Conservation (phyloP, 2,888 invertebrate species). For the Piscicola geometra region DNA sequence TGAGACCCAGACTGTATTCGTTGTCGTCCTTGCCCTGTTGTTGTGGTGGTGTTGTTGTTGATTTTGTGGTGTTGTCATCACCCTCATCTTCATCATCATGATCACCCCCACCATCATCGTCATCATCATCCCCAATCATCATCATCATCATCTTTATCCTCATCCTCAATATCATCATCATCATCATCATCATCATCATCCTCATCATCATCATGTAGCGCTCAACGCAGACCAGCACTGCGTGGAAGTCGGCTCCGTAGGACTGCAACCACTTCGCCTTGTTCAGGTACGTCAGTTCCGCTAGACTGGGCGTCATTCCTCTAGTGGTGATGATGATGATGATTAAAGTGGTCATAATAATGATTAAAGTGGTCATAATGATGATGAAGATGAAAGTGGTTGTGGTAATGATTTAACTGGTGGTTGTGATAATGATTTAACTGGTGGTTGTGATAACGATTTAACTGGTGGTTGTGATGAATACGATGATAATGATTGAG, state of each 20-base stretch:
- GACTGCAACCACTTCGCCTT: slow-evolving; percentile 96
- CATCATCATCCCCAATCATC: too few species aligned
- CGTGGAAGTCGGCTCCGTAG: slow-evolving; percentile 99
- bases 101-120: too few species aligned
- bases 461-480: slow-evolving; percentile 5
- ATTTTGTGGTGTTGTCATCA: too few species aligned
- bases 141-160: too few species aligned
- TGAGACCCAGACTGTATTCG: slow-evolving; percentile 83
- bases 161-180: too few species aligned
- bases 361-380: neutral
- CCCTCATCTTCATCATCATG: too few species aligned
- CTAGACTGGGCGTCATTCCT: slow-evolving; percentile 89
- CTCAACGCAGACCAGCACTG: slow-evolving; percentile 81
- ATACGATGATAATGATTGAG: slow-evolving; percentile 27
- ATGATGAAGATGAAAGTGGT: slow-evolving; percentile 1
- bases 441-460: slow-evolving; percentile 6
- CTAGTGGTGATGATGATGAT: slow-evolving; percentile 49
- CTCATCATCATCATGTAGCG: too few species aligned
- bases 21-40: slow-evolving; percentile 38
- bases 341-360: neutral
- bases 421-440: slow-evolving; percentile 11
- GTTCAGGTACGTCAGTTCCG: slow-evolving; percentile 87
- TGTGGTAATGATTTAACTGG: slow-evolving; percentile 37
- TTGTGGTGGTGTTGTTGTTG: too few species aligned
- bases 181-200: too few species aligned